Percentiles rank a stretch among this genome's conserved stretches.
Conservation (phyloP, 1,140 invertebrate genomes). For the Epicauta chinensis region DNA sequence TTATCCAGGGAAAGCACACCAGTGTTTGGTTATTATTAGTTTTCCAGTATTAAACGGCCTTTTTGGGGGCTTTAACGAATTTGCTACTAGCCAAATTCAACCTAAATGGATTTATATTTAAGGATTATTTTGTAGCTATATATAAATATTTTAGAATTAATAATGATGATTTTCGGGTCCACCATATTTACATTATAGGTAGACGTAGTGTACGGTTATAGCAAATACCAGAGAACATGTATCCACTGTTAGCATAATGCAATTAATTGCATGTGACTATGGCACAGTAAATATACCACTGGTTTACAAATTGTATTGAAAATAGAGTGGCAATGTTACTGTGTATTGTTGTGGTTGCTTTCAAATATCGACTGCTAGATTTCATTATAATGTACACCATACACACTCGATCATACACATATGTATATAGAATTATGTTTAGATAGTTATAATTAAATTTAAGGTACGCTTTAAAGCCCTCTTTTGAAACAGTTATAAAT, state of each 20-base stretch:
- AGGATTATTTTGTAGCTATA: no score
- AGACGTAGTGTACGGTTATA: no score
- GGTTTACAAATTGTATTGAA: conserved; percentile 27
- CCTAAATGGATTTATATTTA: no score
- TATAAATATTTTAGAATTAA: no score
- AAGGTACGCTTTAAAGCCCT: conserved; percentile 8
- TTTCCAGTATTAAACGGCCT: no score
- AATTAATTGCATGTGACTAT: conserved; percentile 28
- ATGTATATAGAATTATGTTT: conserved; percentile 3
- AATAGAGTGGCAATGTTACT: conserved; percentile 7
- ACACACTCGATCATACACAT: neutral
- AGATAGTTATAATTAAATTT: conserved; percentile 17
- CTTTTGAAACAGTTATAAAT: no score
- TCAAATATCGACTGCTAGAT: conserved; percentile 12
- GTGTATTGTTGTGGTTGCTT: conserved; percentile 20
- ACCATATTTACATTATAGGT: conserved; percentile 10
- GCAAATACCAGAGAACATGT: conserved; percentile 10
- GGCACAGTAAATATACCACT: conserved; percentile 27
- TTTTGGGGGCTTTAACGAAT: no score
- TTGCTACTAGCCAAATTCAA: no score
- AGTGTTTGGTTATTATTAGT: no score
- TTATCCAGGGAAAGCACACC: no score
- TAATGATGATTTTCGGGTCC: neutral
- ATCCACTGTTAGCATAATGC: conserved; percentile 21
- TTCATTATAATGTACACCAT: conserved; percentile 10